Base-by-base conservation (phyloP, 1,140 invertebrate species). In the Dendroctonus ponderosae region DNA sequence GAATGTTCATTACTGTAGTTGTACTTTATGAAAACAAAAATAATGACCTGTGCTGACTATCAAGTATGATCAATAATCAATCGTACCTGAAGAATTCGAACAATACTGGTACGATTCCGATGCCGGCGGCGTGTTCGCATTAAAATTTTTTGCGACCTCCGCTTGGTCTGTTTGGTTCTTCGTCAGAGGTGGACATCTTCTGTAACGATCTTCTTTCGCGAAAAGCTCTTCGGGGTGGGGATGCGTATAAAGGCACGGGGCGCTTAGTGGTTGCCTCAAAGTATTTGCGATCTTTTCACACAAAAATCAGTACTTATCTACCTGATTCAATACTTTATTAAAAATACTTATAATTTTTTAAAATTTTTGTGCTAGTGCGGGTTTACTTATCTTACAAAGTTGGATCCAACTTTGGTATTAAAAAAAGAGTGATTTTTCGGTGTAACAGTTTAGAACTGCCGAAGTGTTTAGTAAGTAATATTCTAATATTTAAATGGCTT, bases 201-300 rank as follows among this genome's bases (percentile, higher is more conserved):
- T 53, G 58, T 41, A 56, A 52, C 62, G 51, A 65, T 65, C 62
- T 65, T 65, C 44, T 46, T 65, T 65, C 62, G 62, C 62, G 62
- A 65, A 65, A 65, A 65, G 51, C 44, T 38, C 42, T n/a, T 26
- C 42, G 11, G 15, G 62, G 62, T 65, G 62, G 62, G 62, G 62
- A 65, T 57, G 7, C 6, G 26, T 65, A 65, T 65, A 65, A 57
- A 65, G 54, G 40, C 46, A 14, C 14, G 40, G 62, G 62, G 54
- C 53, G 43, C 15, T 41, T 37, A 42, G 52, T 38, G 39, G 38
- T 48, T 15, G 26, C 39, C 40, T 56, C 62, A 65, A 65, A 65
- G 53, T 57, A 54, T 54, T 42, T 56, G 52, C 52, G 51, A 54
- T 41, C 51, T 63, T 54, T 46, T 48, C 49, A 40, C 39, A 63